Conservation (phyloP, 1,140 invertebrate species). For the Drosophila ananassae region DNA sequence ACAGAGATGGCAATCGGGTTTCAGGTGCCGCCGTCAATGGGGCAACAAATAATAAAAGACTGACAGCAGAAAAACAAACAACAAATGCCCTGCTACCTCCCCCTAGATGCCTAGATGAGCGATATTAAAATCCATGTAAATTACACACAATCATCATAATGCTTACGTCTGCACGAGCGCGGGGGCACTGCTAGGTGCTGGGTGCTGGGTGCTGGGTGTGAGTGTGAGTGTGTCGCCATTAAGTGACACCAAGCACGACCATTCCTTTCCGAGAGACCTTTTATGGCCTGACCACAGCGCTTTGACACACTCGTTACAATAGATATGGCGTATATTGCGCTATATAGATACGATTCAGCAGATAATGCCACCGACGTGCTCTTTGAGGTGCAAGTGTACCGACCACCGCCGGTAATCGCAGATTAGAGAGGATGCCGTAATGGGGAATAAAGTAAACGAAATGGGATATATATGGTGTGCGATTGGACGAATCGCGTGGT, state of each 20-base stretch:
- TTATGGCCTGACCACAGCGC: slow-evolving; percentile 54
- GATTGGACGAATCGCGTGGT: not conserved
- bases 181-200: too few relatives aligned
- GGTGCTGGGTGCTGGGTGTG: not conserved
- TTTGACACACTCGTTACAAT: slow-evolving; percentile 57
- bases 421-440: slow-evolving; percentile 27
- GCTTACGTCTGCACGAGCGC: slow-evolving; percentile 38
- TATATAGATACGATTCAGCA: slow-evolving; percentile 19
- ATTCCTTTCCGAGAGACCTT: slow-evolving; percentile 50
- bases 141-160: slow-evolving; percentile 74
- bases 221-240: slow-evolving; percentile 43
- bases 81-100: slow-evolving; percentile 28
- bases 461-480: slow-evolving; percentile 14
- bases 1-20: slow-evolving; percentile 35
- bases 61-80: slow-evolving; percentile 13
- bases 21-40: slow-evolving; percentile 74
- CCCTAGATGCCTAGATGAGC: slow-evolving; percentile 24
- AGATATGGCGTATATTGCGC: slow-evolving; percentile 10
- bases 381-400: slow-evolving; percentile 38
- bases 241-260: slow-evolving; percentile 69
- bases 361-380: slow-evolving; percentile 47
- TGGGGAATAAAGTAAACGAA: slow-evolving; percentile 21
- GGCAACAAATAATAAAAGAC: slow-evolving; percentile 28
- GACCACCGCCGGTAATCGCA: slow-evolving; percentile 17
- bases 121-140: slow-evolving; percentile 80